phyloP scores from a whole-genome alignment of 2,888 invertebrate species.

The Adelognathus sp. region DNA sequence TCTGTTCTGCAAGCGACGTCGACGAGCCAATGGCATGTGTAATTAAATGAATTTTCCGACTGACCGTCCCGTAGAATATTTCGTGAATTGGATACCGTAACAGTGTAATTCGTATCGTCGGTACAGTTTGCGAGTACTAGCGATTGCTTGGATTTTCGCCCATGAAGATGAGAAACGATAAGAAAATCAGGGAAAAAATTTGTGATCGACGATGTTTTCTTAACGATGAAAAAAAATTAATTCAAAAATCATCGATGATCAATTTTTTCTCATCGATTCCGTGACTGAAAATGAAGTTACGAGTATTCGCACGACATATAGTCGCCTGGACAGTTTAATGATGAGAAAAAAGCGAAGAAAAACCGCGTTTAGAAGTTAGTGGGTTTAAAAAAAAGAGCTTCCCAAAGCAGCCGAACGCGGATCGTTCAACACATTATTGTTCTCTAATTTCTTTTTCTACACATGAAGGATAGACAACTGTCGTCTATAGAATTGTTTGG shows the following conservation, averaged over 20 bases:
- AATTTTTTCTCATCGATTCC: background rate
- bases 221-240: background rate
- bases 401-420: slow-evolving; percentile 57
- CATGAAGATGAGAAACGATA: slow-evolving; percentile 11
- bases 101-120: slow-evolving; percentile 37
- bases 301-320: slow-evolving; percentile 51
- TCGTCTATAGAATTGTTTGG: slow-evolving; percentile 44
- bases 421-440: slow-evolving; percentile 30
- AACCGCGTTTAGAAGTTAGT: slow-evolving; percentile 47
- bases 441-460: background rate
- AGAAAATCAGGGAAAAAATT: background rate
- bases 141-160: slow-evolving; percentile 50
- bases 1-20: slow-evolving; percentile 5
- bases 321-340: slow-evolving; percentile 60
- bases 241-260: background rate
- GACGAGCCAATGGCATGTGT: slow-evolving; percentile 55
- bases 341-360: slow-evolving; percentile 20
- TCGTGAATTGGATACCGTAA: slow-evolving; percentile 61
- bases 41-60: slow-evolving; percentile 65
- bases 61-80: slow-evolving; percentile 71
- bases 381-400: slow-evolving; percentile 56
- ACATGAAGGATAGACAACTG: slow-evolving; percentile 20
- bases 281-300: background rate
- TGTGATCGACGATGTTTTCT: background rate
- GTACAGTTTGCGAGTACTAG: slow-evolving; percentile 36